Conservation (phyloP, 2,888 invertebrate genomes). For the Creontiades dilutus region DNA sequence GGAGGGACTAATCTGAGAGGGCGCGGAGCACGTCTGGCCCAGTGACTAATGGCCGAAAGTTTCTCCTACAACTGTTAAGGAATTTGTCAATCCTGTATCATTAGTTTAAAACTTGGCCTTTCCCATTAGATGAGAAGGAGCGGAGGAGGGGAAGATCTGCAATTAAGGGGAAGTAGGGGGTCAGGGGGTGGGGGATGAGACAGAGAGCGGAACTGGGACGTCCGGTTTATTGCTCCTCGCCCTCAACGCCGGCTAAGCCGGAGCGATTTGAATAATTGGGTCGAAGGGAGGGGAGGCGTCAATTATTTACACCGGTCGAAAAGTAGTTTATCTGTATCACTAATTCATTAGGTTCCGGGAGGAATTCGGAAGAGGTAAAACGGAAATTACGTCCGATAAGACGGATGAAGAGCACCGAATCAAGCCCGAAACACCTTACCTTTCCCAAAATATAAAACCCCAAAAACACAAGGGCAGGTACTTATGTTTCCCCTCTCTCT, state of each 20-base stretch:
- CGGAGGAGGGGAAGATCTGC: neutral
- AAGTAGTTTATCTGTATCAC: slow-evolving; percentile 23
- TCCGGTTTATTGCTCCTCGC: slow-evolving; percentile 20
- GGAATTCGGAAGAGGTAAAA: neutral
- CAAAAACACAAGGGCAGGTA: no score
- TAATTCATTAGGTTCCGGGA: neutral
- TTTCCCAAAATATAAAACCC: no score
- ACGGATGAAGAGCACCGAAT: no score
- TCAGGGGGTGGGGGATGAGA: neutral
- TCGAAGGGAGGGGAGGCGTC: neutral
- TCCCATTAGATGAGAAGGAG: slow-evolving; percentile 47
- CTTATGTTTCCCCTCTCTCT: no score
- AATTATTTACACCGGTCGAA: slow-evolving; percentile 22
- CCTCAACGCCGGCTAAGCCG: slow-evolving; percentile 4
- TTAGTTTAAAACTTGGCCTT: slow-evolving; percentile 67
- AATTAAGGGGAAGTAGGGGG: no score
- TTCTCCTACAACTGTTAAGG: slow-evolving; percentile 63
- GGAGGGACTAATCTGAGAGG: slow-evolving; percentile 53
- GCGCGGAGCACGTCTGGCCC: slow-evolving; percentile 39
- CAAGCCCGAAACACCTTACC: no score
- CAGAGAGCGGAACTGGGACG: slow-evolving; percentile 16
- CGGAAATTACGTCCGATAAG: neutral
- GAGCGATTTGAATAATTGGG: slow-evolving; percentile 34
- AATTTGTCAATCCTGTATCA: slow-evolving; percentile 66
- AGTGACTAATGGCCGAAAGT: slow-evolving; percentile 63